Evolutionary conservation across 2,113 vertebrate genomes (phyloP), one percentile per base, ranked within the genome.

Genomic region (Mesembrinibis cayennensis): DNA sequence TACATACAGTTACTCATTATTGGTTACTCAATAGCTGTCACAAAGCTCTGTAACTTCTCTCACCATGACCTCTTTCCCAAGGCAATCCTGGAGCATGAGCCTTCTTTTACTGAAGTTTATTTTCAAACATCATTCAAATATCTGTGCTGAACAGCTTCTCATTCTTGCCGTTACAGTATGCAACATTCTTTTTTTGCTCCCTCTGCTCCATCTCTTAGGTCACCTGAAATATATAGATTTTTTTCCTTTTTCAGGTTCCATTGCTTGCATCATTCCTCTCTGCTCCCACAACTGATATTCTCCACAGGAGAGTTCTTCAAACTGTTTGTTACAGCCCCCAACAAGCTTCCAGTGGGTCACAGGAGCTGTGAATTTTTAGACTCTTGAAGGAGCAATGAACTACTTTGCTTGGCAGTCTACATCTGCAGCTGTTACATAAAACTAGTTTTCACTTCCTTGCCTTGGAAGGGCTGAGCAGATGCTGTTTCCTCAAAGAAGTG

Each of bases 281-380:
- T 86, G 69, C 42, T 90, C 47, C 45, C 50, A 80, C 40, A 90
- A 8, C 29, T 52, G 40, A 49, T 81, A 58, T 34, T 83, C 40
- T 86, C n/a, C 45, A 58, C 16, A 49, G 50, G 20, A 77, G 27
- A 52, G 17, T 89, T 90, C 61, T 91, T 83, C 52, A 69, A 38
- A 86, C 71, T 82, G 49, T 79, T 83, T 84, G 22, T 59, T 86
- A 80, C 30, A 89, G 71, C 10, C 16, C 67, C 17, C 42, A 89
- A 38, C 7, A 82, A 89, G 34, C 38, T 70, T 89, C n/a, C 50
- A 89, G 59, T 84, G 77, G 87, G 82, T 94, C 83, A 65, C 30
- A 84, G 83, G 70, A 87, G 50, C 69, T 73, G 59, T 78, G 58
- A 85, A 91, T 78, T 95, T 94, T 96, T 84, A 58, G 81, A 45